Evolutionary conservation across 2,113 vertebrate species (phyloP), one percentile per base, ranked within the genome.

Genomic region (Protobothrops mucrosquamatus): DNA sequence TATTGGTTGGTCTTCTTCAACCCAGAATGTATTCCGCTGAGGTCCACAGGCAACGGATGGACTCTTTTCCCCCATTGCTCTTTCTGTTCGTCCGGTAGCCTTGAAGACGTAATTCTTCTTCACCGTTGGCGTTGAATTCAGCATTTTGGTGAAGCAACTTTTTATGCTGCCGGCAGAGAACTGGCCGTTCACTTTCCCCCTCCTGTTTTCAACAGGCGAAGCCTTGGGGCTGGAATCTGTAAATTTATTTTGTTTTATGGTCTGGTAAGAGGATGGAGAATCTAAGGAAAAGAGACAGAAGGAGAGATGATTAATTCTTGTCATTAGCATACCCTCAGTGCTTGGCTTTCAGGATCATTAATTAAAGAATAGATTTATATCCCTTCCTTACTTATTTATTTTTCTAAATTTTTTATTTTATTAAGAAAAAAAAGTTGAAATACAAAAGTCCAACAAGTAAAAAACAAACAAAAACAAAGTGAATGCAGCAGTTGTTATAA

Each of bases 261-360:
- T 14, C 29, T 12, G 91, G 88, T 55, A 81, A 94, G 93, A 93
- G 74, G 89, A 91, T 89, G 91, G 95, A 85, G 94, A 95, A 96
- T 92, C 97, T 98, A 23, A 93, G 87, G 91, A 91, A 20, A 85
- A 10, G 39, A 95, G 94, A 94, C 90, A 96, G 90, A 43, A 91
- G 90, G 92, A 91, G 81, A 94, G 46, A 23, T 3, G 88, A 92
- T 93, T 93, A 93, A 89, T 90, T 94, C 94, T 91, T 94, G 24
- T 39, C 29, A 2, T 89, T 95, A 93, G 46, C 85, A 90, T 0
- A 43, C 91, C 90, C 69, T 93, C 93, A 92, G 90, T 85, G 92
- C 87, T 89, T 89, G 18, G 34, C 93, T 94, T 96, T 9, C 15
- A 81, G 89, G 34, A 22, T 90, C 5, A 54, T 55, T 39, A 34